A percentile compares a stretch with the other conserved stretches of the same genome.
These are phyloP conservation scores for Philantomba maxwellii DNA, from an alignment of 2,113 vertebrate species.

Conservation along the genomic window DNA sequence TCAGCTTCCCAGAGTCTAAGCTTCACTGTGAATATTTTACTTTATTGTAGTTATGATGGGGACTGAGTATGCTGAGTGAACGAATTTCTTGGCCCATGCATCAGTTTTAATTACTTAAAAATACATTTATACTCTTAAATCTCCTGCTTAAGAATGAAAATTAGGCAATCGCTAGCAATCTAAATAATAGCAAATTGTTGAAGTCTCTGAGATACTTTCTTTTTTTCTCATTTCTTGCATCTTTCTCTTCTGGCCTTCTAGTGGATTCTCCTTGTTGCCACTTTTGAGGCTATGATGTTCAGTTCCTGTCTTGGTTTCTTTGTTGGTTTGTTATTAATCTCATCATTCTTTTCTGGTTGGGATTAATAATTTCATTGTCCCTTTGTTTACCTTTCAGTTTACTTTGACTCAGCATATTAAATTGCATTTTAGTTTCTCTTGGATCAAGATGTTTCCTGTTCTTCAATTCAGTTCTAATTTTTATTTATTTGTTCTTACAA, in stretches of 20 bases:
- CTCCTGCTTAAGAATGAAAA: not conserved
- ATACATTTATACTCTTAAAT: not conserved
- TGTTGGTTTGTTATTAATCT: not conserved
- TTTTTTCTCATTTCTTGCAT: not conserved
- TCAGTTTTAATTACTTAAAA: constrained; percentile 3
- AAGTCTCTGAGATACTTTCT: not conserved
- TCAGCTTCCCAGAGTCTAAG: not conserved
- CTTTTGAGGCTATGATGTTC: not conserved
- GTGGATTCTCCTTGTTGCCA: not conserved
- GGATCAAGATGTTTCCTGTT: not conserved
- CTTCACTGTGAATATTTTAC: not conserved
- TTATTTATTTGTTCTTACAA: not conserved
- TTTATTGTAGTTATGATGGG: not conserved
- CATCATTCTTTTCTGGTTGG: not conserved
- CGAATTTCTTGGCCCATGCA: not conserved
- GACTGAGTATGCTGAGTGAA: not conserved
- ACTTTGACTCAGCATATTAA: not conserved
- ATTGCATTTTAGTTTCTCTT: not conserved
- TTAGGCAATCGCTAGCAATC: not conserved
- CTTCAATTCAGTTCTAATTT: not conserved
- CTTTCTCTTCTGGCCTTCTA: not conserved
- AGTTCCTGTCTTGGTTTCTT: not conserved
- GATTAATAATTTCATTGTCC: not conserved
- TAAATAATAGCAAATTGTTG: not conserved
- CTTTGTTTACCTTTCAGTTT: not conserved